phyloP scores from a whole-genome alignment of 2,888 invertebrate species.

The Eupsilia transversa region DNA sequence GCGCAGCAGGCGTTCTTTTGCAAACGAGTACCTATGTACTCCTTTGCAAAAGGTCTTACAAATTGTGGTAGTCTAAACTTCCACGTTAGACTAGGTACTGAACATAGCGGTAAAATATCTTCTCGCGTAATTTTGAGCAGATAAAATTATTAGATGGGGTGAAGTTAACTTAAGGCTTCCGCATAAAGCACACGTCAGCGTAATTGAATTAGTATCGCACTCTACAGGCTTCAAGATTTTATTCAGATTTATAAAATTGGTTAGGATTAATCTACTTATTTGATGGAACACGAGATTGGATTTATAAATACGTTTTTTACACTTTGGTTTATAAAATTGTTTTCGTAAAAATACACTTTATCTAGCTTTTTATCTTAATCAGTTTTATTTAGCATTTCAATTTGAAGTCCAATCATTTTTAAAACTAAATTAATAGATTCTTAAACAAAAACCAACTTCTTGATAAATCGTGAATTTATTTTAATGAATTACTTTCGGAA shows the following conservation, averaged over 20 bases:
- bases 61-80: not conserved
- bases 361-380: not conserved
- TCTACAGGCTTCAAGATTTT: not conserved
- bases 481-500: conserved; percentile 12
- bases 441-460: conserved; percentile 17
- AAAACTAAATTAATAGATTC: conserved; percentile 9
- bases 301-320: not conserved
- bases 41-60: not conserved
- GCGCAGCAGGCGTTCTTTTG: too few relatives aligned
- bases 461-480: conserved; percentile 25
- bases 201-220: not conserved
- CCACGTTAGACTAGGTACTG: not conserved
- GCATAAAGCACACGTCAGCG: not conserved
- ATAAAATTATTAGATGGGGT: conserved; percentile 11
- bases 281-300: conserved; percentile 6
- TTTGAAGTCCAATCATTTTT: not conserved
- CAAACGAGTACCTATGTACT: too few relatives aligned
- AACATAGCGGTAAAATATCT: not conserved
- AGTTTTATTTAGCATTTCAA: conserved; percentile 19
- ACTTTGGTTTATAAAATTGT: not conserved
- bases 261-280: not conserved
- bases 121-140: conserved; percentile 1
- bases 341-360: not conserved
- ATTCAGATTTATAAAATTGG: conserved; percentile 6
- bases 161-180: not conserved